phyloP scores from a whole-genome alignment of 2,797 vertebrate species.

The Glossophaga mutica region DNA sequence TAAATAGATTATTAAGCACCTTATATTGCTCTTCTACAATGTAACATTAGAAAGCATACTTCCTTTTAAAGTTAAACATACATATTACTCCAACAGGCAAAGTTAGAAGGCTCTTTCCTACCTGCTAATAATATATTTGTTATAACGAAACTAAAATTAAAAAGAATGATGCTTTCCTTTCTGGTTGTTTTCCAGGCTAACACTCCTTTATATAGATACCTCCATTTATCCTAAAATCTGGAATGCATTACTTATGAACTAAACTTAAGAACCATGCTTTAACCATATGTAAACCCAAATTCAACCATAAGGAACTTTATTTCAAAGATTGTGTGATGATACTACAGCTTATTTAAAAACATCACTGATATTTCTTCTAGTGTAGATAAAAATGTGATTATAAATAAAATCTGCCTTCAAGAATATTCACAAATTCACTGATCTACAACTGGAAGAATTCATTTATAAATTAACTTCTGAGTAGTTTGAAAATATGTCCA shows the following conservation, averaged over 20 bases:
- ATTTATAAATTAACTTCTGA: constrained; percentile 30
- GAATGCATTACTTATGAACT: neutral
- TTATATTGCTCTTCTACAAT: neutral
- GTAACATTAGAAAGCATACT: neutral
- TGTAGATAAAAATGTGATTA: neutral
- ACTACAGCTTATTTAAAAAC: neutral
- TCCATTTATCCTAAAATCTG: neutral
- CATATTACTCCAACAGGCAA: neutral
- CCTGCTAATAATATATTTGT: neutral
- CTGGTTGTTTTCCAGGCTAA: neutral
- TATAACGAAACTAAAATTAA: neutral
- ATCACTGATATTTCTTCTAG: neutral
- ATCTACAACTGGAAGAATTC: neutral
- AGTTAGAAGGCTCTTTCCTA: neutral
- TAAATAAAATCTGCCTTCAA: neutral
- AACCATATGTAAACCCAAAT: neutral
- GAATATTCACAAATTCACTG: neutral
- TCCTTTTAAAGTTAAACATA: neutral
- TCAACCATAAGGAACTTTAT: neutral
- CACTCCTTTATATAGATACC: neutral
- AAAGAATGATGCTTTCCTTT: neutral
- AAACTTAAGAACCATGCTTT: constrained; percentile 7
- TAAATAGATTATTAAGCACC: neutral
- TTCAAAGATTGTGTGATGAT: neutral
- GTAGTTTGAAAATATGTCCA: neutral